These are phyloP conservation scores for Hirundichthys speculiger DNA, from an alignment of 2,113 vertebrate species.

Conservation along the genomic window DNA sequence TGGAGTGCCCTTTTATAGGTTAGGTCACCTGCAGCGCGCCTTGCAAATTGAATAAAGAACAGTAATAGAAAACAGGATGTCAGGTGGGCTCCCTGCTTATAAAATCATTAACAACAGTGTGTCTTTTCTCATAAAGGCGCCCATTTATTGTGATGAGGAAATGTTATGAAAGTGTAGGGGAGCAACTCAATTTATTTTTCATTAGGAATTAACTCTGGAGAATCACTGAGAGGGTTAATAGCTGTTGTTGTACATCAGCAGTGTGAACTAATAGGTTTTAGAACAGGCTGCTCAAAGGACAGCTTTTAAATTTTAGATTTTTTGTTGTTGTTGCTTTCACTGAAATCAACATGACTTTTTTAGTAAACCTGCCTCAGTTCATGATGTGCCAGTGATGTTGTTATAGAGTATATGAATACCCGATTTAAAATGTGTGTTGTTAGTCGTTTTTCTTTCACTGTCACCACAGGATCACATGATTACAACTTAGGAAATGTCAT, in stretches of 20 bases:
- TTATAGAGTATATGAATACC: background rate
- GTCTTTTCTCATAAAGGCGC: slow-evolving; percentile 84
- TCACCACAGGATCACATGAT: too few species aligned
- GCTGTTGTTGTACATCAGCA: slow-evolving; percentile 55
- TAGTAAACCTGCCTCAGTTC: slow-evolving; percentile 2
- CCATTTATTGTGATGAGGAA: slow-evolving; percentile 83
- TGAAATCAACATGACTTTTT: slow-evolving; percentile 19
- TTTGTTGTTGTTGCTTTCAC: slow-evolving; percentile 29
- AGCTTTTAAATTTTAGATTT: slow-evolving; percentile 20
- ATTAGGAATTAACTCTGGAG: slow-evolving; percentile 78
- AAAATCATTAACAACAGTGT: slow-evolving; percentile 87
- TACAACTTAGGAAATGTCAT: too few species aligned
- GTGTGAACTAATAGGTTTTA: slow-evolving; percentile 54
- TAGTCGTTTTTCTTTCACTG: slow-evolving; percentile 1
- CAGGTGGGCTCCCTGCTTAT: slow-evolving; percentile 83
- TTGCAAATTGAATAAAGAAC: slow-evolving; percentile 87
- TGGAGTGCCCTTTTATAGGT: slow-evolving; percentile 87
- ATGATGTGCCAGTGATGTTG: background rate
- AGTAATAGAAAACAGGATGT: slow-evolving; percentile 82
- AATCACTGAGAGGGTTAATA: slow-evolving; percentile 74
- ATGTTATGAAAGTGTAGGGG: slow-evolving; percentile 79
- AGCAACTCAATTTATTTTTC: slow-evolving; percentile 83
- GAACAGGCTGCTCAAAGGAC: slow-evolving; percentile 17
- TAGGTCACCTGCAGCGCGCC: slow-evolving; percentile 85
- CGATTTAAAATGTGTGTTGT: slow-evolving; percentile 17